Percentiles rank a stretch among this genome's conserved stretches.
Evolutionary conservation across 2,113 vertebrate species (phyloP).

Genomic region (Sisor rabdophorus): DNA sequence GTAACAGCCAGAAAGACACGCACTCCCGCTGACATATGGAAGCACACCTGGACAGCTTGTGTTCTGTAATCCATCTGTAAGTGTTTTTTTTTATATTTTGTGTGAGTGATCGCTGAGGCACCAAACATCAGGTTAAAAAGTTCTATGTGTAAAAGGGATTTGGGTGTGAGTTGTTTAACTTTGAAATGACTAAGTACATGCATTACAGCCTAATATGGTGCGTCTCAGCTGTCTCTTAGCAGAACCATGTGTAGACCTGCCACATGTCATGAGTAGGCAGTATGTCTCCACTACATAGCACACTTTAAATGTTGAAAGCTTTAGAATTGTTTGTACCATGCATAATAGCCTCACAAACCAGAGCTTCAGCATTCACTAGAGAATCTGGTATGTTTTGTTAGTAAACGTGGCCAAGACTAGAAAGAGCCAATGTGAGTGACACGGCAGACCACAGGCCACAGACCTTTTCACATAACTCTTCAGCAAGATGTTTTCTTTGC

Average conservation of each 20-base stretch:
- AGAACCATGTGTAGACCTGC: conserved; percentile 22
- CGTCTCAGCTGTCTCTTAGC: conserved; percentile 9
- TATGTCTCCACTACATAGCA: conserved; percentile 10
- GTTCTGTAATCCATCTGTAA: conserved; percentile 18
- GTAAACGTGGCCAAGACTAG: conserved; percentile 3
- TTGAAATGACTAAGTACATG: conserved; percentile 22
- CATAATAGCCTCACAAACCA: background rate
- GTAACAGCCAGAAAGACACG: conserved; percentile 16
- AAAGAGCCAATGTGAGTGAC: conserved; percentile 1
- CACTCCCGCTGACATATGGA: conserved; percentile 37
- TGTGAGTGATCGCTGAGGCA: conserved; percentile 5
- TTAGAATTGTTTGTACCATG: background rate
- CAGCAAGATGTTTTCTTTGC: background rate
- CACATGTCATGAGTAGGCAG: conserved; percentile 14
- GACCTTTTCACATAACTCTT: conserved; percentile 8
- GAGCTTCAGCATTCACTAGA: background rate
- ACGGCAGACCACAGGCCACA: conserved; percentile 2
- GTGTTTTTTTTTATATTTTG: conserved; percentile 22
- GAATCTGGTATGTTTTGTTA: conserved; percentile 23
- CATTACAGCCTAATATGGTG: conserved; percentile 29
- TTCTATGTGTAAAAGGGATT: conserved; percentile 2
- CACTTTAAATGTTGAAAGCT: background rate
- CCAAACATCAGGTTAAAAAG: conserved; percentile 38
- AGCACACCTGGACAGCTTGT: conserved; percentile 45
- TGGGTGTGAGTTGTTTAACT: conserved; percentile 12